Percentiles rank a stretch among this genome's conserved stretches.
These are phyloP conservation scores for Falco peregrinus DNA, from an alignment of 2,797 vertebrate genomes.

Conservation along the genomic window DNA sequence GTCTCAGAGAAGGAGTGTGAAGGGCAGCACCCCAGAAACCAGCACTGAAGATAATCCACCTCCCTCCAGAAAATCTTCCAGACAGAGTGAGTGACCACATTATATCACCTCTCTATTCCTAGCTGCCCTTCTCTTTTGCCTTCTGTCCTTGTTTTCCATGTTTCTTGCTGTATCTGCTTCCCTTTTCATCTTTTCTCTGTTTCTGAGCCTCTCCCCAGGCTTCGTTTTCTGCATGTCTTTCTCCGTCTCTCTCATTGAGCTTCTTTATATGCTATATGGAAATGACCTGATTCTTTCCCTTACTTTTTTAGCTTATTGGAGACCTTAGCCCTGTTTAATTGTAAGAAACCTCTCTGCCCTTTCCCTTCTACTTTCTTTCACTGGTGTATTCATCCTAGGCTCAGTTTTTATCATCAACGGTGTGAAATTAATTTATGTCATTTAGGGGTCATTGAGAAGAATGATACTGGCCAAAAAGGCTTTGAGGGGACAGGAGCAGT, in stretches of 20 bases:
- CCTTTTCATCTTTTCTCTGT: not conserved
- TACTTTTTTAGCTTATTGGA: not conserved
- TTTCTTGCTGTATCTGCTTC: not conserved
- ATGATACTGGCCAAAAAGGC: not conserved
- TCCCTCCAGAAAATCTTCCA: conserved; percentile 53
- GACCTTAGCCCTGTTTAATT: not conserved
- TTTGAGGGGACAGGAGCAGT: not conserved
- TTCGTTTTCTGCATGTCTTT: not conserved
- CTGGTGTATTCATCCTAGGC: not conserved
- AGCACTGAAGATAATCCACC: conserved; percentile 35
- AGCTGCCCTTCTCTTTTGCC: not conserved
- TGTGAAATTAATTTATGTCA: not conserved
- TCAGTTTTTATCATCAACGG: not conserved
- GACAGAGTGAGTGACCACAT: conserved; percentile 61
- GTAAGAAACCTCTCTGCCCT: not conserved
- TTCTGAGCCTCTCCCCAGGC: conserved; percentile 9
- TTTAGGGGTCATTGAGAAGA: not conserved
- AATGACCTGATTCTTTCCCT: not conserved
- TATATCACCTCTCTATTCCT: conserved; percentile 18
- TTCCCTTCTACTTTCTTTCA: not conserved
- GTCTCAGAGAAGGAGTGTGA: conserved; percentile 63
- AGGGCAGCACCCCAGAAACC: conserved; percentile 58
- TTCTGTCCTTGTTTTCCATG: conserved; percentile 10
- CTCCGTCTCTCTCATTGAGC: not conserved
- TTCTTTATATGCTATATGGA: not conserved